A percentile compares a stretch with the other conserved stretches of the same genome.
phyloP scores from a whole-genome alignment of 2,113 vertebrate genomes.

The Tachycineta bicolor region DNA sequence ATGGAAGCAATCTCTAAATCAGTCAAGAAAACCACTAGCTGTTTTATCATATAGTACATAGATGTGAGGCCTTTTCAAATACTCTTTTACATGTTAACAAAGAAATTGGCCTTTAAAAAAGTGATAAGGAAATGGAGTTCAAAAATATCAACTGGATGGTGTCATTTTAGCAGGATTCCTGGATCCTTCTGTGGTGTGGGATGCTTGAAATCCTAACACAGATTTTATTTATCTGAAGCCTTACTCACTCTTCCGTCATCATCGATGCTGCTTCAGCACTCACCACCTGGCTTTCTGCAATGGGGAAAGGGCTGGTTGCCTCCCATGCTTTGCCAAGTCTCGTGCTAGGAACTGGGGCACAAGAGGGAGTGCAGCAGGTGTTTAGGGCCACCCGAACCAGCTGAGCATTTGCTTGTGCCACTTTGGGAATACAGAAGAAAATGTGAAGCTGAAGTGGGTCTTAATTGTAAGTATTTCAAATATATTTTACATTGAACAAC shows the following conservation, averaged over 20 bases:
- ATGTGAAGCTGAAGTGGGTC: background rate
- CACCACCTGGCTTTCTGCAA: background rate
- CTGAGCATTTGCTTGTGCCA: background rate
- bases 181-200: background rate
- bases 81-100: conserved; percentile 9
- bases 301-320: background rate
- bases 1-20: conserved; percentile 30
- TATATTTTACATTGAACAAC: background rate
- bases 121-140: background rate
- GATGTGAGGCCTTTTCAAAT: conserved; percentile 22
- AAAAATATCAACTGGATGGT: background rate
- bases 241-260: background rate
- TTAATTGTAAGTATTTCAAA: background rate
- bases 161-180: conserved; percentile 1
- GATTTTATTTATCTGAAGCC: background rate
- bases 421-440: background rate
- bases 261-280: background rate
- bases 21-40: conserved; percentile 12
- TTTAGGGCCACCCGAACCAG: background rate
- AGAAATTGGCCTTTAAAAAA: conserved; percentile 25
- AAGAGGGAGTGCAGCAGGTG: rapidly evolving
- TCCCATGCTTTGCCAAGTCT: background rate
- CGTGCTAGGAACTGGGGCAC: background rate
- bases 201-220: conserved; percentile 9
- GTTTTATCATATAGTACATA: background rate